Evolutionary conservation across 2,797 vertebrate genomes (phyloP).

Genomic region (Chaetodon trifasciatus): DNA sequence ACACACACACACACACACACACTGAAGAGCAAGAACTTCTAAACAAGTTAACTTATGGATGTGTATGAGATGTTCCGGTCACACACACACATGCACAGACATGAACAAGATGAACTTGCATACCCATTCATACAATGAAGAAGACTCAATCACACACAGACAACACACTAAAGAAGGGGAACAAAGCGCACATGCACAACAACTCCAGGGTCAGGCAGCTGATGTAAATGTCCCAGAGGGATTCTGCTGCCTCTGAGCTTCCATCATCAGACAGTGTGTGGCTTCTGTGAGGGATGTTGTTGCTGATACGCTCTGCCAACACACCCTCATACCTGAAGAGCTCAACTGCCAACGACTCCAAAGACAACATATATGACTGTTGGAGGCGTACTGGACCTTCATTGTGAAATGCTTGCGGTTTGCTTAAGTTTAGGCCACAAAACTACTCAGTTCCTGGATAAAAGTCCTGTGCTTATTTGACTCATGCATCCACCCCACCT

Average conservation of each 20-base stretch:
- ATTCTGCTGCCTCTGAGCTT: neutral
- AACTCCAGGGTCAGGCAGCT: too few species aligned
- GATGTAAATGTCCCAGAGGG: neutral
- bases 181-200: neutral
- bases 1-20: conserved; percentile 36
- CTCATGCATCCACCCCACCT: too few species aligned
- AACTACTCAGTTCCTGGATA: too few species aligned
- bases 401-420: too few species aligned
- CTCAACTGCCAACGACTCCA: too few species aligned
- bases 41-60: conserved; percentile 52
- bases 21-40: conserved; percentile 31
- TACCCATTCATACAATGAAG: neutral
- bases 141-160: neutral
- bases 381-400: too few species aligned
- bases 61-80: conserved; percentile 9
- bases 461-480: too few species aligned
- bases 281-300: neutral
- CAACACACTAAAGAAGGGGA: too few species aligned
- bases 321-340: too few species aligned
- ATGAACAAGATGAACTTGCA: conserved; percentile 3
- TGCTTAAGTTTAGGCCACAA: too few species aligned
- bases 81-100: neutral
- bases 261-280: neutral
- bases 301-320: too few species aligned
- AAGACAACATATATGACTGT: too few species aligned